phyloP scores from a whole-genome alignment of 2,797 vertebrate genomes.

The Channa striata region DNA sequence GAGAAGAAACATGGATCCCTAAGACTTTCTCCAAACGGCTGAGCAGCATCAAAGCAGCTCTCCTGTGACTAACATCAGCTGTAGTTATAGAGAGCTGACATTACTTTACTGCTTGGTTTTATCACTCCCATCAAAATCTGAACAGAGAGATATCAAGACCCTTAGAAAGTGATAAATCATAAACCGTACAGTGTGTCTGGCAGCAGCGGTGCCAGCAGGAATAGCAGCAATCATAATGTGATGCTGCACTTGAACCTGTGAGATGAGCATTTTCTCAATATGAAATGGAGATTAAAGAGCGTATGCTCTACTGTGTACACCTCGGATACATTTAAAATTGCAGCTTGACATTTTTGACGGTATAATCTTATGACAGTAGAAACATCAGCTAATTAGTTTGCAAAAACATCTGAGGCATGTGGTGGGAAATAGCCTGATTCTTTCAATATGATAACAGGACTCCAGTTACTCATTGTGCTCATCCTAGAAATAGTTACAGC shows the following conservation, averaged over 20 bases:
- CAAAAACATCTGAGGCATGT: not conserved
- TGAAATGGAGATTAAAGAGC: not conserved
- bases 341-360: not conserved
- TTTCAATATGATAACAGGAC: not conserved
- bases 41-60: constrained; percentile 73
- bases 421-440: not conserved
- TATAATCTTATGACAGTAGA: not conserved
- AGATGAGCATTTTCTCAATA: not conserved
- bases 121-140: constrained; percentile 75
- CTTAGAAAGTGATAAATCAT: constrained; percentile 70
- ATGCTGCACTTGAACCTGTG: not conserved
- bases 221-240: not conserved
- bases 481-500: not conserved
- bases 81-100: constrained; percentile 70
- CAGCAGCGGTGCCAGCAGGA: constrained; percentile 14
- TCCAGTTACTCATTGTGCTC: not conserved
- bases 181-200: constrained; percentile 23
- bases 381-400: not conserved
- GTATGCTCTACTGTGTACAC: too few species aligned
- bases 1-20: constrained; percentile 10
- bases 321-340: not conserved
- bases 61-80: constrained; percentile 69
- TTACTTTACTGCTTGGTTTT: constrained; percentile 78
- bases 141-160: constrained; percentile 66
- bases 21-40: constrained; percentile 51